Evolutionary conservation across 2,113 vertebrate species (phyloP).

Genomic region (Pelmatolapia mariae): DNA sequence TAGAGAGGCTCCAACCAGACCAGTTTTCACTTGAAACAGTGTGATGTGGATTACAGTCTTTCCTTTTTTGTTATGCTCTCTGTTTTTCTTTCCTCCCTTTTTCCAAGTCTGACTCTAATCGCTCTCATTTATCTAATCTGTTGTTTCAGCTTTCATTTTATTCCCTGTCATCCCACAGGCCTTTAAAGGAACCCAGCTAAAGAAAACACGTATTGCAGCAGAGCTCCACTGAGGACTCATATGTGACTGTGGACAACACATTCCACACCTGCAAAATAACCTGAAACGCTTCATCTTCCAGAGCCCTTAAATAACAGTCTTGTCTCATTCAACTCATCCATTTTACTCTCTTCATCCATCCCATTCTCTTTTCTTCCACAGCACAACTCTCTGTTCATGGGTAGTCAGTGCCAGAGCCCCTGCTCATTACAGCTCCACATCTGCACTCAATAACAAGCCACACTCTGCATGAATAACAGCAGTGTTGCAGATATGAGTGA

Average conservation of each 20-base stretch:
- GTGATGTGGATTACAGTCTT: not conserved
- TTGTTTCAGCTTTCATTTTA: not conserved
- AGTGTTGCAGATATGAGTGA: slow-evolving; percentile 68
- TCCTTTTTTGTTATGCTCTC: not conserved
- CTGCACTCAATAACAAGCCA: slow-evolving; percentile 69
- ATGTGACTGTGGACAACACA: slow-evolving; percentile 13
- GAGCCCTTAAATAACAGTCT: not conserved
- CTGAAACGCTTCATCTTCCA: not conserved
- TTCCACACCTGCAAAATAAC: slow-evolving; percentile 53
- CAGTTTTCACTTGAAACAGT: not conserved
- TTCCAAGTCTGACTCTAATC: not conserved
- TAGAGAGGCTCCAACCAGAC: not conserved
- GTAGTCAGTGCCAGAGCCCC: slow-evolving; percentile 25
- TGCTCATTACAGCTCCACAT: slow-evolving; percentile 70
- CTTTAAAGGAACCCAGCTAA: not conserved
- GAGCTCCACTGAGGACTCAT: not conserved
- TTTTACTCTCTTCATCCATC: slow-evolving; percentile 20
- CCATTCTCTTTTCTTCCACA: slow-evolving; percentile 13
- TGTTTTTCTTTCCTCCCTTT: not conserved
- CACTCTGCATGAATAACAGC: slow-evolving; percentile 64
- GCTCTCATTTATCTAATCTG: not conserved
- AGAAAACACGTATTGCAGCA: not conserved
- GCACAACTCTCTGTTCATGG: slow-evolving; percentile 50
- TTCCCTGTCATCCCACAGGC: not conserved
- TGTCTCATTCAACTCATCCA: slow-evolving; percentile 8